These are phyloP conservation scores for Malurus melanocephalus DNA, from an alignment of 2,113 vertebrate genomes.

Conservation along the genomic window DNA sequence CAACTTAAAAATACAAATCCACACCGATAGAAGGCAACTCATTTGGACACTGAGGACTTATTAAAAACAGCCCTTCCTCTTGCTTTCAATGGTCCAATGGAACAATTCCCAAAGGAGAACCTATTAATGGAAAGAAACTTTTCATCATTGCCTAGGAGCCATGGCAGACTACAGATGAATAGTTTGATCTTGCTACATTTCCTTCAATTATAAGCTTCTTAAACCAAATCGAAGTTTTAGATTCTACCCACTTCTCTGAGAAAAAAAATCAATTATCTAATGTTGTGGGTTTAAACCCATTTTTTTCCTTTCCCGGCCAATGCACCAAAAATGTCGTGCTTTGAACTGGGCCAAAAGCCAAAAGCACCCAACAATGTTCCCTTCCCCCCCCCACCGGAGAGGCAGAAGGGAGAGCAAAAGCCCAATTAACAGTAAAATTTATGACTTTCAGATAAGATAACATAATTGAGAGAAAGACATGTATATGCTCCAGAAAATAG, in stretches of 20 bases:
- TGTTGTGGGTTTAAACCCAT: no score
- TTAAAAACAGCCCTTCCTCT: neutral
- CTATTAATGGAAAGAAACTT: neutral
- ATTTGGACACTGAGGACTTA: neutral
- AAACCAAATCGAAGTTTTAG: neutral
- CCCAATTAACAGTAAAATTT: no score
- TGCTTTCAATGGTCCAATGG: neutral
- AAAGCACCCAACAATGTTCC: no score
- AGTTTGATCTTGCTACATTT: neutral
- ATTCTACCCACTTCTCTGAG: neutral
- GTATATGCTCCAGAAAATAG: no score
- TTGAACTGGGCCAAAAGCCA: no score
- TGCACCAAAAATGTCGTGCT: no score
- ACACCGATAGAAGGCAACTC: neutral
- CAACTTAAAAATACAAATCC: neutral
- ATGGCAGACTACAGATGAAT: conserved; percentile 27
- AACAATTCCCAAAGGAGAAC: neutral
- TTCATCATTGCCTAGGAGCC: neutral
- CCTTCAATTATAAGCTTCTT: neutral
- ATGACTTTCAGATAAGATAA: no score
- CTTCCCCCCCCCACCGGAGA: no score
- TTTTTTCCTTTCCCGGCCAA: no score
- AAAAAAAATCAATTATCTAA: neutral
- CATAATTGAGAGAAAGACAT: no score
- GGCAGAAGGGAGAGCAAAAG: no score